phyloP scores from a whole-genome alignment of 2,113 vertebrate genomes.

The Pterocles gutturalis region DNA sequence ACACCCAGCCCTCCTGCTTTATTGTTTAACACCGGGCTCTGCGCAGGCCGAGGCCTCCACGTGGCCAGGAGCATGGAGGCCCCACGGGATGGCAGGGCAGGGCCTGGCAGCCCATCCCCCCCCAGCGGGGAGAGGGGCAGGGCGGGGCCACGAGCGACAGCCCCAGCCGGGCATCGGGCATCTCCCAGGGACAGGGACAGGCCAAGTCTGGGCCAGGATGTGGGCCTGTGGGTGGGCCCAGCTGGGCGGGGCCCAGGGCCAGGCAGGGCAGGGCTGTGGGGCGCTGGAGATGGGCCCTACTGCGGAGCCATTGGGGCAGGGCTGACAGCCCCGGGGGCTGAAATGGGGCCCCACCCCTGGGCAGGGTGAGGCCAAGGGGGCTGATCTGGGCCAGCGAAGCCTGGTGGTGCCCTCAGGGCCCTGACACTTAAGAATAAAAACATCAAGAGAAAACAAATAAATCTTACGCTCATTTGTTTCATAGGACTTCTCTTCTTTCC shows the following conservation, averaged over 20 bases:
- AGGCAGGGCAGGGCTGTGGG: neutral
- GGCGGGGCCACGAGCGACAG: accelerated
- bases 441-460: neutral
- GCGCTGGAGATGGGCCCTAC: accelerated
- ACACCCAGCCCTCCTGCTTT: accelerated
- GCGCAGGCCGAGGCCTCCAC: accelerated
- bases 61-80: accelerated
- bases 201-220: no score
- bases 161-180: no score
- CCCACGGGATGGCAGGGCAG: accelerated
- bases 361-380: accelerated
- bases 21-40: neutral
- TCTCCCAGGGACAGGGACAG: accelerated
- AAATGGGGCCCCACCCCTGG: no score
- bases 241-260: neutral
- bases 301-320: accelerated
- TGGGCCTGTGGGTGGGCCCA: no score
- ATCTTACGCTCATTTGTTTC: neutral
- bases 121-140: no score
- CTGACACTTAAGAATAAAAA: neutral
- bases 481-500: neutral
- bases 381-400: neutral
- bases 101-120: accelerated
- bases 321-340: accelerated
- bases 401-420: neutral